A percentile compares a stretch with the other conserved stretches of the same genome.
phyloP scores from a whole-genome alignment of 2,113 vertebrate species.

The Okapia johnstoni region DNA sequence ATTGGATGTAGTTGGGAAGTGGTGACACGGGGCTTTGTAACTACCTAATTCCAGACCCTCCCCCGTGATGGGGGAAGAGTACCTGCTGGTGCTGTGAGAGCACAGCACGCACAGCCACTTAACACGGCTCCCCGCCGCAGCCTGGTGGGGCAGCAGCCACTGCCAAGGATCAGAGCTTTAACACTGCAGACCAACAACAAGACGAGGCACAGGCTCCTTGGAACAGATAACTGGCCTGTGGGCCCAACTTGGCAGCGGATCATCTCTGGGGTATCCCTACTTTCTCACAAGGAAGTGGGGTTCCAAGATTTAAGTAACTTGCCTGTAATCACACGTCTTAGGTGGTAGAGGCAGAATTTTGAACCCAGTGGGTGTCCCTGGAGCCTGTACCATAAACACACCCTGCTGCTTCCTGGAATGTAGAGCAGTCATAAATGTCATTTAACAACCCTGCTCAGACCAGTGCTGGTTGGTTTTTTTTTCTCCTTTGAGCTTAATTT shows the following conservation, averaged over 20 bases:
- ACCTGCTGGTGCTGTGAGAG: background rate
- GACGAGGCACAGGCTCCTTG: background rate
- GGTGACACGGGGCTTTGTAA: background rate
- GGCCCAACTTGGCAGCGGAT: background rate
- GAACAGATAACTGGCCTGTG: background rate
- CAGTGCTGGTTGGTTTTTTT: background rate
- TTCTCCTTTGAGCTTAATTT: background rate
- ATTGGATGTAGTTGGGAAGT: background rate
- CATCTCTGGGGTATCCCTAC: background rate
- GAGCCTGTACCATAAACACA: background rate
- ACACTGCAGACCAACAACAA: background rate
- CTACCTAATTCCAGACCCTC: background rate
- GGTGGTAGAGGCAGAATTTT: background rate
- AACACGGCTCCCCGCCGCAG: accelerated
- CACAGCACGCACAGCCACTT: background rate
- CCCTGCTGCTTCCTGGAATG: background rate
- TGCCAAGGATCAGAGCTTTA: background rate
- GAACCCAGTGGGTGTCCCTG: background rate
- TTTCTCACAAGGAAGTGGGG: background rate
- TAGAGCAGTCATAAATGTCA: background rate
- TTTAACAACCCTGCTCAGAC: background rate
- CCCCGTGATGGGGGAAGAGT: too few relatives aligned
- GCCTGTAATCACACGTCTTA: background rate
- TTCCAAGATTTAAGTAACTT: background rate
- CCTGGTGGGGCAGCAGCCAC: background rate